Evolutionary conservation across 1,140 invertebrate species (phyloP).

Genomic region (Zaprionus ornatus): DNA sequence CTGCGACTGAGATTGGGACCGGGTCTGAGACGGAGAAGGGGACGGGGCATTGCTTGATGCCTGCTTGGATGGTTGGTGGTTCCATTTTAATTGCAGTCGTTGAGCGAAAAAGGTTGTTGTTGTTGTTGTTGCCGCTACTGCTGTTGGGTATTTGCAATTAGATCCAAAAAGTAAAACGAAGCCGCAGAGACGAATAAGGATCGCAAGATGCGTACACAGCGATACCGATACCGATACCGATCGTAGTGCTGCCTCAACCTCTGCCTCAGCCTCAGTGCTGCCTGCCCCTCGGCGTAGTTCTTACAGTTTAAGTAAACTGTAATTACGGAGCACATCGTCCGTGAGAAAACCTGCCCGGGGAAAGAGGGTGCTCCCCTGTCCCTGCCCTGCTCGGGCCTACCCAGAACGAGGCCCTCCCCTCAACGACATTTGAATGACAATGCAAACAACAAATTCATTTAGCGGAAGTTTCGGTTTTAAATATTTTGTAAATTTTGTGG

Average conservation of each 20-base stretch:
- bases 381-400: neutral
- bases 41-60: conserved; percentile 15
- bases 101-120: conserved; percentile 58
- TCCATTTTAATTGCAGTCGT: conserved; percentile 78
- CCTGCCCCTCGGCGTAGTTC: conserved; percentile 18
- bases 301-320: conserved; percentile 39
- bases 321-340: conserved; percentile 35
- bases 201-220: conserved; percentile 56
- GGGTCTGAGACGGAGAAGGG: neutral
- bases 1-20: conserved; percentile 36
- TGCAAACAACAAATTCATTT: conserved; percentile 44
- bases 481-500: conserved; percentile 82
- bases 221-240: conserved; percentile 50
- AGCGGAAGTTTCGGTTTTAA: conserved; percentile 78
- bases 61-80: conserved; percentile 60
- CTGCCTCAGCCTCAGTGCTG: neutral
- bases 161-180: conserved; percentile 75
- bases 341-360: conserved; percentile 43
- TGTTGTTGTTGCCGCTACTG: conserved; percentile 23
- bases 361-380: conserved; percentile 14
- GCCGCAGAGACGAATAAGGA: conserved; percentile 67
- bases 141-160: conserved; percentile 64
- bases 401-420: conserved; percentile 6
- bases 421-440: conserved; percentile 60
- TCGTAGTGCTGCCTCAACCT: conserved; percentile 6